Percentiles rank a stretch among this genome's conserved stretches.
Conservation (phyloP, 2,888 invertebrate genomes). For the Galerucella calmariensis region DNA sequence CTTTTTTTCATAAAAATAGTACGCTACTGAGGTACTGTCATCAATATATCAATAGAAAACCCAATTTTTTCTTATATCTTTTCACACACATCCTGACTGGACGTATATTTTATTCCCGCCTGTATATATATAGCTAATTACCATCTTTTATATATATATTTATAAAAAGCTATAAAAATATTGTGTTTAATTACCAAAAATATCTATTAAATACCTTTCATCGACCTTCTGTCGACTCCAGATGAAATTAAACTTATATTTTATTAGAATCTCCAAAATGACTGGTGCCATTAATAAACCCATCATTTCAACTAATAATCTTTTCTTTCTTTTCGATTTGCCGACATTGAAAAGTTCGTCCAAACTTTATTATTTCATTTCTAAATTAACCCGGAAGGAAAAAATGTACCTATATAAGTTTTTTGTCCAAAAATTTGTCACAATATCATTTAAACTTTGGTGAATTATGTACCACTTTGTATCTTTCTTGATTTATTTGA, state of each 20-base stretch:
- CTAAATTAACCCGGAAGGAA: not conserved
- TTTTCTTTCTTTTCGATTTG: not conserved
- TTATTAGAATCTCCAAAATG: conserved; percentile 3
- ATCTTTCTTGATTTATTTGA: too few species aligned
- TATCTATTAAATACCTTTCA: conserved; percentile 5
- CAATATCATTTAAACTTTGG: too few species aligned
- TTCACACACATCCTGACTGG: too few species aligned
- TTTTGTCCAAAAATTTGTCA: too few species aligned
- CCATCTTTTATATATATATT: not conserved
- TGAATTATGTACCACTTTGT: too few species aligned
- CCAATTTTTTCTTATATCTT: too few species aligned
- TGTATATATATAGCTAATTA: not conserved
- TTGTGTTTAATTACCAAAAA: not conserved
- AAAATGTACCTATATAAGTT: too few species aligned
- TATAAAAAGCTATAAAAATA: not conserved
- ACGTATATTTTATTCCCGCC: not conserved
- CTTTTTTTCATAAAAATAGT: too few species aligned
- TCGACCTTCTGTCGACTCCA: conserved; percentile 13
- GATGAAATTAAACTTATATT: conserved; percentile 12
- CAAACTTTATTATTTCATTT: not conserved
- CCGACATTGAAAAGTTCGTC: not conserved
- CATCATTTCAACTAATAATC: conserved; percentile 10
- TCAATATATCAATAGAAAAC: too few species aligned
- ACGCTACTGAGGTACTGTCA: too few species aligned
- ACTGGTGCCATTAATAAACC: conserved; percentile 6